These are phyloP conservation scores for Gymnothorax javanicus DNA, from an alignment of 2,797 vertebrate species.

Conservation along the genomic window DNA sequence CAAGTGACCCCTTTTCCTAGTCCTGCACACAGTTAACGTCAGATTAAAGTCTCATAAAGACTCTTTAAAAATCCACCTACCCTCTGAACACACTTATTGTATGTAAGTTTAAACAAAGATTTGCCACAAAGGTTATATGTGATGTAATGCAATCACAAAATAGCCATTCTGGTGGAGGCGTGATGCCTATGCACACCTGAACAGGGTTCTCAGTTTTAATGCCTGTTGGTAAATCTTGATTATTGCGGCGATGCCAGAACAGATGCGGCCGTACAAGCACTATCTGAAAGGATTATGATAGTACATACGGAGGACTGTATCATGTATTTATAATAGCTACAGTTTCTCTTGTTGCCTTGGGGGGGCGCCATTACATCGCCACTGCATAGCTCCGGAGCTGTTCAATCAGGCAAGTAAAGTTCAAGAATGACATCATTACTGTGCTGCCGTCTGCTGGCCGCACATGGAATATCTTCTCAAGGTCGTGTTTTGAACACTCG, in stretches of 20 bases:
- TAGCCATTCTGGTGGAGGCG: not conserved
- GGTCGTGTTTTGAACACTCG: not conserved
- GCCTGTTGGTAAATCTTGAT: not conserved
- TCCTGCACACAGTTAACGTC: no score
- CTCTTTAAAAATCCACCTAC: no score
- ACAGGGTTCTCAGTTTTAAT: not conserved
- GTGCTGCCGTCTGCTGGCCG: not conserved
- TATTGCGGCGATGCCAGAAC: not conserved
- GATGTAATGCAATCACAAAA: no score
- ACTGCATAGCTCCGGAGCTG: not conserved
- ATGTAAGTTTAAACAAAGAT: no score
- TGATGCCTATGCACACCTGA: not conserved
- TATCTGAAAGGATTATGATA: no score
- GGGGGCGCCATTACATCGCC: not conserved
- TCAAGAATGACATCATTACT: not conserved
- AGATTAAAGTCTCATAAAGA: no score
- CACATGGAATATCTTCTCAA: not conserved
- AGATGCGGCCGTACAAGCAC: not conserved
- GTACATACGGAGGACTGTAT: not conserved
- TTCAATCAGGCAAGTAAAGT: not conserved
- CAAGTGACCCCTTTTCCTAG: no score
- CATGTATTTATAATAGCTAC: not conserved
- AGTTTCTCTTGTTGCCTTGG: not conserved
- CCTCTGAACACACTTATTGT: no score
- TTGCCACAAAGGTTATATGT: no score